These are phyloP conservation scores for Tryphoninae sp. DNA, from an alignment of 2,888 invertebrate species.

Conservation along the genomic window DNA sequence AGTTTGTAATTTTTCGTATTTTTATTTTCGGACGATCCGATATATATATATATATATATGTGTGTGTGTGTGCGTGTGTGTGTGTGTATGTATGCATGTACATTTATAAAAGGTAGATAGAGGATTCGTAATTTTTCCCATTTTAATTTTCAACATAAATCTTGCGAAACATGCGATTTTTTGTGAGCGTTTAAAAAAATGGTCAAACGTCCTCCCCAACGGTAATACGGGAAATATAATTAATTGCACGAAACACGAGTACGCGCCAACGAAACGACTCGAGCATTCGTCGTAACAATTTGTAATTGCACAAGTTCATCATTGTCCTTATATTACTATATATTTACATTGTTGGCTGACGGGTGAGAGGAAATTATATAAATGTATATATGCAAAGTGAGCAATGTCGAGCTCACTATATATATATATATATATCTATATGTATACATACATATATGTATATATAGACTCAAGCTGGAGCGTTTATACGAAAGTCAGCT, in stretches of 20 bases:
- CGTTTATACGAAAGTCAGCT: conserved; percentile 29
- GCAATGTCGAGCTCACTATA: not conserved
- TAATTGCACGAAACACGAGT: conserved; percentile 22
- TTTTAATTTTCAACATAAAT: not conserved
- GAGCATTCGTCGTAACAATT: conserved; percentile 20
- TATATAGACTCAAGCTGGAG: not conserved
- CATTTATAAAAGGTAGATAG: too few relatives aligned
- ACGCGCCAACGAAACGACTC: not conserved
- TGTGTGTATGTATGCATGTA: too few relatives aligned
- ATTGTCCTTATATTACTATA: not conserved
- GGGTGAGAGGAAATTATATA: conserved; percentile 10
- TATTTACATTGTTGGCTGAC: not conserved
- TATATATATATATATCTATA: too few relatives aligned
- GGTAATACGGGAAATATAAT: conserved; percentile 17
- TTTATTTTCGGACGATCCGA: too few relatives aligned
- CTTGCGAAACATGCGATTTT: not conserved
- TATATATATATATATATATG: too few relatives aligned
- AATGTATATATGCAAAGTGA: not conserved
- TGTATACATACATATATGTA: not conserved
- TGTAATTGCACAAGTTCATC: conserved; percentile 42
- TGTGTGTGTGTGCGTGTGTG: too few relatives aligned
- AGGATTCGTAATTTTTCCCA: too few relatives aligned
- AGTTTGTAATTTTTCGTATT: too few relatives aligned
- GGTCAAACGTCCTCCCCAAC: not conserved
- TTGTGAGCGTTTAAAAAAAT: not conserved